phyloP scores from a whole-genome alignment of 2,888 invertebrate genomes.

The Drymonia ruficornis region DNA sequence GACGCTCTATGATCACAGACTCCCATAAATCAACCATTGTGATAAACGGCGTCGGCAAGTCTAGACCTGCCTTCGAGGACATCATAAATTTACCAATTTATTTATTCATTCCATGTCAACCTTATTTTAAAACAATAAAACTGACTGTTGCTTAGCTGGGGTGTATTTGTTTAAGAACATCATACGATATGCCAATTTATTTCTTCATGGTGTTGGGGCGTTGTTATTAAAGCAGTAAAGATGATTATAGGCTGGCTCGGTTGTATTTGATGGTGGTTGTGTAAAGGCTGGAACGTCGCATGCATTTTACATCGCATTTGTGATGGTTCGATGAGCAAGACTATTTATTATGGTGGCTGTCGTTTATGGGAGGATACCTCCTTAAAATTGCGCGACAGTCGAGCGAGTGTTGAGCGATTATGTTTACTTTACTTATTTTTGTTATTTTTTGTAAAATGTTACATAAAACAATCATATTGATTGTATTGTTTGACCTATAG shows the following conservation, averaged over 20 bases:
- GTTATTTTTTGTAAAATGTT: too few relatives aligned
- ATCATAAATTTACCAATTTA: slow-evolving; percentile 1
- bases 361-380: slow-evolving; percentile 44
- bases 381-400: slow-evolving; percentile 17
- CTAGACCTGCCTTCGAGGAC: slow-evolving; percentile 36
- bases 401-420: slow-evolving; percentile 8
- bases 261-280: slow-evolving; percentile 23
- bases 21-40: slow-evolving; percentile 34
- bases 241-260: slow-evolving; percentile 9
- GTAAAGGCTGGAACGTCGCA: slow-evolving; percentile 52
- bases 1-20: slow-evolving; percentile 20
- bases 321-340: slow-evolving; percentile 56
- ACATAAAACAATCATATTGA: too few relatives aligned
- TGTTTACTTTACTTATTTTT: too few relatives aligned
- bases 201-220: not conserved
- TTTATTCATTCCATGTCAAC: not conserved
- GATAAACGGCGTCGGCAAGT: slow-evolving; percentile 33
- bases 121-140: slow-evolving; percentile 9
- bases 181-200: not conserved
- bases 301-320: slow-evolving; percentile 64
- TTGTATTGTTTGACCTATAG: not conserved
- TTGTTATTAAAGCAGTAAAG: slow-evolving; percentile 7
- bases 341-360: slow-evolving; percentile 59
- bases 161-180: slow-evolving; percentile 4
- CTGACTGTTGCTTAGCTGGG: slow-evolving; percentile 8